Percentiles rank a stretch among this genome's conserved stretches.
These are phyloP conservation scores for Artibeus jamaicensis DNA, from an alignment of 2,797 vertebrate species.

Conservation along the genomic window DNA sequence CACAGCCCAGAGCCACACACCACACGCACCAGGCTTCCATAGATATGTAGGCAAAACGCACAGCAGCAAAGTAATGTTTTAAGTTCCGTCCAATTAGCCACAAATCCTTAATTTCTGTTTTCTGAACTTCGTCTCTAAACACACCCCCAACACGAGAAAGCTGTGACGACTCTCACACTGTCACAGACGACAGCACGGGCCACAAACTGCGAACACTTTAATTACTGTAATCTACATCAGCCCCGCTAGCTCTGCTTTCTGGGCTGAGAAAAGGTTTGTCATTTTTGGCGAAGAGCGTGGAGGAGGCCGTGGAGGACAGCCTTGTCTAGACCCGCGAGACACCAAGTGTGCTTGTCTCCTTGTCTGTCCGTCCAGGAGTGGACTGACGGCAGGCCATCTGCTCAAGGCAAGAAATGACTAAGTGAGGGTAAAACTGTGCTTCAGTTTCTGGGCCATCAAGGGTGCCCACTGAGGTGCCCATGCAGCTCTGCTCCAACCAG, in stretches of 20 bases:
- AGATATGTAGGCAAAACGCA: not conserved
- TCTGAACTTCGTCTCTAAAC: conserved; percentile 8
- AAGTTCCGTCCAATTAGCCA: not conserved
- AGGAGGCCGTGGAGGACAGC: not conserved
- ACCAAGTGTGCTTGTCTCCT: not conserved
- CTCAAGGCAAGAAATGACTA: not conserved
- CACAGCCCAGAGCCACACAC: not conserved
- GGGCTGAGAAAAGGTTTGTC: not conserved
- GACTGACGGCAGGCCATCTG: not conserved
- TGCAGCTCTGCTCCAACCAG: not conserved
- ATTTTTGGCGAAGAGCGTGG: not conserved
- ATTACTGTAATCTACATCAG: not conserved
- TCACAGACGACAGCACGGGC: not conserved
- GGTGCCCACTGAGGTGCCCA: rapidly evolving
- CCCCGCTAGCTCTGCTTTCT: not conserved
- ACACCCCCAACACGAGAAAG: not conserved
- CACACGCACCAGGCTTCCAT: rapidly evolving
- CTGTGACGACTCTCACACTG: not conserved
- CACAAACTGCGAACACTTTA: not conserved
- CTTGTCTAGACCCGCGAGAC: not conserved
- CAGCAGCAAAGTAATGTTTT: not conserved
- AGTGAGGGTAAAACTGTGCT: not conserved
- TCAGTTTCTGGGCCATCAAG: not conserved
- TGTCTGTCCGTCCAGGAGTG: too few relatives aligned
- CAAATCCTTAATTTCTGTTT: conserved; percentile 38